phyloP scores from a whole-genome alignment of 2,797 vertebrate genomes.

The Amblyraja radiata region DNA sequence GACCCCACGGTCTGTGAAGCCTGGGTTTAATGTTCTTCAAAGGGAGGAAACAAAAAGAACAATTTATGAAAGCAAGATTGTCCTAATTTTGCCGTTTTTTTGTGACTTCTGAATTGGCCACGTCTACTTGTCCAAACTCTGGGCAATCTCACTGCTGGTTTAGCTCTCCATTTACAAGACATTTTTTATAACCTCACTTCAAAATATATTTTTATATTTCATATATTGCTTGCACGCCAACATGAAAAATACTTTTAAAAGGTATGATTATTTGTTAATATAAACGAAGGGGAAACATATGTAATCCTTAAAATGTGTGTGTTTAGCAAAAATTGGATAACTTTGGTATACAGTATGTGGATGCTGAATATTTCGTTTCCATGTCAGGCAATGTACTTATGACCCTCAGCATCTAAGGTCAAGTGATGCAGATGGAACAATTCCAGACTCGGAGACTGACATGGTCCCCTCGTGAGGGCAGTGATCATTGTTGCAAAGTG shows the following conservation, averaged over 20 bases:
- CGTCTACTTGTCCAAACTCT: too few relatives aligned
- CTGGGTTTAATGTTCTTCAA: too few relatives aligned
- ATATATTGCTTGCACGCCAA: background rate
- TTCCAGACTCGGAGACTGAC: background rate
- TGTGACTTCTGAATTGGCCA: too few relatives aligned
- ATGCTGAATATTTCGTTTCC: background rate
- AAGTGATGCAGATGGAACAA: background rate
- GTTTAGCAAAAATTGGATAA: background rate
- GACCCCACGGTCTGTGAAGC: too few relatives aligned
- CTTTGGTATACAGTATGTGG: background rate
- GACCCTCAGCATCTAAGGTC: background rate
- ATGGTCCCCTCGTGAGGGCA: background rate
- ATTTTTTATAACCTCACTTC: background rate
- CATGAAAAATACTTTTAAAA: background rate
- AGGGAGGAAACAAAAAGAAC: too few relatives aligned
- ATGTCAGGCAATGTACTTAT: background rate
- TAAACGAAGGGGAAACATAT: too few relatives aligned
- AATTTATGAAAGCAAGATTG: too few relatives aligned
- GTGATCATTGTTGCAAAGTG: background rate
- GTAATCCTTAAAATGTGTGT: too few relatives aligned
- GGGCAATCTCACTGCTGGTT: background rate
- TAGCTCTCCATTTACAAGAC: too few relatives aligned
- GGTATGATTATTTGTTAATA: background rate
- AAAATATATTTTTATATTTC: background rate
- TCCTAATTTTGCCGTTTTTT: too few relatives aligned